Conservation (phyloP, 2,113 vertebrate genomes). For the Zosterops pallidus region DNA sequence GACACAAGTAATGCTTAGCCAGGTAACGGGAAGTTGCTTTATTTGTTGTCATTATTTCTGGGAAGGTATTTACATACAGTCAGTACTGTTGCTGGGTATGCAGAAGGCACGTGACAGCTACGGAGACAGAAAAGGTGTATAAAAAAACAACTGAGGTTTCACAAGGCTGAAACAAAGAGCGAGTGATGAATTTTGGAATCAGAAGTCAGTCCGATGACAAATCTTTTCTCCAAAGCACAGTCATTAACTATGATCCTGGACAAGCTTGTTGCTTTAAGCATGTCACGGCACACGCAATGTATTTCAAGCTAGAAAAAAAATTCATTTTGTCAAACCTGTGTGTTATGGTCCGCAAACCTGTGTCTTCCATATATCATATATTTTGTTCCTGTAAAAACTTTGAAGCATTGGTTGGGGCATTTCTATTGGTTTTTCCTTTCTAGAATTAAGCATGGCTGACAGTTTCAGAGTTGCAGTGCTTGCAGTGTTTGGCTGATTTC, state of each 20-base stretch:
- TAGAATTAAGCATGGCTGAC: not conserved
- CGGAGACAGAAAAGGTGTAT: not conserved
- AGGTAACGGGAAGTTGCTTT: not conserved
- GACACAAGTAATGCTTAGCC: not conserved
- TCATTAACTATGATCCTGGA: not conserved
- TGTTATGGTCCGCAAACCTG: too few species aligned
- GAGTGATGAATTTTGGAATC: not conserved
- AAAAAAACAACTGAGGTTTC: not conserved
- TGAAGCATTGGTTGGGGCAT: not conserved
- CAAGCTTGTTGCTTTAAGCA: not conserved
- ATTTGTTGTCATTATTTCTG: not conserved
- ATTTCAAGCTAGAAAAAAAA: not conserved
- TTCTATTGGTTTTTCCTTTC: not conserved
- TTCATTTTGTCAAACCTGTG: not conserved
- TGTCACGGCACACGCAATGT: not conserved
- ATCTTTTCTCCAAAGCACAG: not conserved
- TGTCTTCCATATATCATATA: not conserved
- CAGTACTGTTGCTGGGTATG: not conserved
- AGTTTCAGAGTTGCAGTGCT: not conserved
- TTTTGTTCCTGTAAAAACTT: not conserved
- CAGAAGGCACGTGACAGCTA: not conserved
- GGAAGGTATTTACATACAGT: not conserved
- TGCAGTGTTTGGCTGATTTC: not conserved
- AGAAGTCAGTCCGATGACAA: not conserved
- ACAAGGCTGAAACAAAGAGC: not conserved